Base-by-base conservation (phyloP, 2,113 vertebrate genomes). In the Chitala chitala region DNA sequence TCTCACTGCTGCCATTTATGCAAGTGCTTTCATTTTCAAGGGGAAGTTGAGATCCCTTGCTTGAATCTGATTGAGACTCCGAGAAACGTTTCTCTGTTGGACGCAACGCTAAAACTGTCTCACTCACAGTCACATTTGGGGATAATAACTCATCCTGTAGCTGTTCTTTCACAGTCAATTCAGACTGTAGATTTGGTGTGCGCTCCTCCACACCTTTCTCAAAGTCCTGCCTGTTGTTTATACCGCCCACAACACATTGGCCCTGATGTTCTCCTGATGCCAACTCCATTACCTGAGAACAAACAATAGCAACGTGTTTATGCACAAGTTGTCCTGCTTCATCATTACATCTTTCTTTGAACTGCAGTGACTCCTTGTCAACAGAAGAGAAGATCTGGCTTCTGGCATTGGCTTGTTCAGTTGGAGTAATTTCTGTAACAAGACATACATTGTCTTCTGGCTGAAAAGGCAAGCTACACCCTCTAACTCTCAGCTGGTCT, bases 401-500 rank as follows among this genome's bases (percentile, higher is more conserved):
- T 48, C 64, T 48, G 22, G 64, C n/a, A 24, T 24, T 40, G 8
- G 12, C 31, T 20, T 68, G 36, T 13, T 24, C 73, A 22, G 13
- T 36, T 53, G 29, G 36, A 75, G 13, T 85, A 70, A 59, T 29
- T 42, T 77, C 40, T 36, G 33, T 22, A 40, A 26, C 4, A 51
- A 55, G 24, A 10, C 64, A 2, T 46, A 38, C 50, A 26, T 17
- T 33, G 63, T 33, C 36, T 78, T 40, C 20, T 33, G 42, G 71
- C 44, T 0, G 76, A 76, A 17, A 80, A 79, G 48, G 65, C 40
- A 73, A 77, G 59, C 72, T 68, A 26, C 74, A 77, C 1, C 54
- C 80, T 59, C 81, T 84, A 55, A 7, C 80, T 74, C 82, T 82
- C 76, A 68, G 79, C 71, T 86, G 87, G 77, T 84, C 86, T 3